Evolutionary conservation across 2,113 vertebrate genomes (phyloP).

Genomic region (Ramphastos sulfuratus): DNA sequence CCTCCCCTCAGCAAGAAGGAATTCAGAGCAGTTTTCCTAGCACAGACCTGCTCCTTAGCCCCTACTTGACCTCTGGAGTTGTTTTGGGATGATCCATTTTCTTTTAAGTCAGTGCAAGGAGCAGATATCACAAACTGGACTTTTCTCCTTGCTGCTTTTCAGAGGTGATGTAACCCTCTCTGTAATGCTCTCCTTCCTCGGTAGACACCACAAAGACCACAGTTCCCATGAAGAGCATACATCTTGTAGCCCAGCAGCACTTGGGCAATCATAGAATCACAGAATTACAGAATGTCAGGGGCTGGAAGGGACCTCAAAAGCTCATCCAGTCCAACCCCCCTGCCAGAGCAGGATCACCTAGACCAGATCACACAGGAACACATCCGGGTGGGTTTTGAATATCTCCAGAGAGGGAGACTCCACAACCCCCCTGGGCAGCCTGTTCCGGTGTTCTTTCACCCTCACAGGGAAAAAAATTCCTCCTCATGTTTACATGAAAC

Average conservation of each 20-base stretch:
- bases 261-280: neutral
- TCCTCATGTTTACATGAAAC: too few species aligned
- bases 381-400: too few species aligned
- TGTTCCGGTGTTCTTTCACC: too few species aligned
- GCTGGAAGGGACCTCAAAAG: too few species aligned
- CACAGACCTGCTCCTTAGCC: neutral
- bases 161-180: constrained; percentile 41
- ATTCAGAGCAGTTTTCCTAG: neutral
- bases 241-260: neutral
- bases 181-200: neutral
- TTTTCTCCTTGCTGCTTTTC: constrained; percentile 5
- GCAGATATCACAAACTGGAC: constrained; percentile 9
- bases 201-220: constrained; percentile 36
- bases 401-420: too few species aligned
- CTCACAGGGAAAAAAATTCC: too few species aligned
- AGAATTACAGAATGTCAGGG: too few species aligned
- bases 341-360: too few species aligned
- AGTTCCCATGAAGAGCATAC: neutral
- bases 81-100: constrained; percentile 17
- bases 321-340: too few species aligned
- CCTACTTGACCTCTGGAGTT: neutral
- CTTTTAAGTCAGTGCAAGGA: neutral
- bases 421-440: too few species aligned
- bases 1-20: neutral
- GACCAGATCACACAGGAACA: too few species aligned